Percentiles rank a stretch among this genome's conserved stretches.
Conservation (phyloP, 2,797 vertebrate species). For the Schizothorax lantsangensis region DNA sequence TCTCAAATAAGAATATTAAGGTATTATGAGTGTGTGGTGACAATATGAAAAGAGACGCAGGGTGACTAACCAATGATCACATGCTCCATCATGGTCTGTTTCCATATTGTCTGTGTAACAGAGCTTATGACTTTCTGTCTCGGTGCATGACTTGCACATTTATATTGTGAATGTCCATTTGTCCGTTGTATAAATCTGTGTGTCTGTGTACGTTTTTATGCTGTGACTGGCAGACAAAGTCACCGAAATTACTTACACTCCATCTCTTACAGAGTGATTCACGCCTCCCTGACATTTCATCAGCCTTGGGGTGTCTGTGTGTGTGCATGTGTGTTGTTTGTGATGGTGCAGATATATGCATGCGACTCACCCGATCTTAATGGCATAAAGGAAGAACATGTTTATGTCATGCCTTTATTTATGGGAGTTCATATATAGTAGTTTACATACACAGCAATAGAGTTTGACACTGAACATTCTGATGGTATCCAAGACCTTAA, state of each 20-base stretch:
- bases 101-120: background rate
- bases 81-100: background rate
- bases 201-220: slow-evolving; percentile 28
- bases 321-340: slow-evolving; percentile 22
- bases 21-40: background rate
- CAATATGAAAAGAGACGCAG: slow-evolving; percentile 35
- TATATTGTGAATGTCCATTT: slow-evolving; percentile 35
- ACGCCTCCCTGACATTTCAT: slow-evolving; percentile 57
- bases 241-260: slow-evolving; percentile 60
- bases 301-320: slow-evolving; percentile 39
- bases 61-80: slow-evolving; percentile 11
- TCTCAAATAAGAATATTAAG: background rate
- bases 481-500: slow-evolving; percentile 29
- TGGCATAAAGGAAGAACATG: slow-evolving; percentile 6
- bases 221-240: slow-evolving; percentile 53
- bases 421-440: slow-evolving; percentile 29
- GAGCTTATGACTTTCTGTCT: slow-evolving; percentile 10
- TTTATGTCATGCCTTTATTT: slow-evolving; percentile 23
- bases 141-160: background rate
- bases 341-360: slow-evolving; percentile 10
- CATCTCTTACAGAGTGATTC: slow-evolving; percentile 59
- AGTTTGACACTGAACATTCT: slow-evolving; percentile 37
- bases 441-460: background rate
- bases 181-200: slow-evolving; percentile 2
- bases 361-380: slow-evolving; percentile 42